These are phyloP conservation scores for Canis aureus DNA, from an alignment of 2,113 vertebrate genomes.

Conservation along the genomic window DNA sequence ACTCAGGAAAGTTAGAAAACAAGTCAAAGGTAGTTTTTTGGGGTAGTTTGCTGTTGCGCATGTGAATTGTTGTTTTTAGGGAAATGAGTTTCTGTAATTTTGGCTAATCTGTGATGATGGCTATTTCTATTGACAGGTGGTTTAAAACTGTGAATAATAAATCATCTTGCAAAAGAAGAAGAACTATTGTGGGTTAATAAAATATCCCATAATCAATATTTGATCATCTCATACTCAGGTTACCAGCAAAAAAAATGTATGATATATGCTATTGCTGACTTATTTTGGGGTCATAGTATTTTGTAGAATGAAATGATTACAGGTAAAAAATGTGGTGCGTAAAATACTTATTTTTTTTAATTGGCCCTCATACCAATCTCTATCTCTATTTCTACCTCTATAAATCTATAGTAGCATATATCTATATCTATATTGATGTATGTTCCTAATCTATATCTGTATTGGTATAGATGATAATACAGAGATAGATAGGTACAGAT, in stretches of 20 bases:
- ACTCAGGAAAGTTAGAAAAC: background rate
- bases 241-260: background rate
- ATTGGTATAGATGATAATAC: background rate
- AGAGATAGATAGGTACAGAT: background rate
- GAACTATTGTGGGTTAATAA: background rate
- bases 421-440: background rate
- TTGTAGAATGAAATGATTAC: conserved; percentile 7
- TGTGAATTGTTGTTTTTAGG: background rate
- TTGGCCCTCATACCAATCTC: background rate
- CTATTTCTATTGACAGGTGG: background rate
- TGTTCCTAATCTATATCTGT: background rate
- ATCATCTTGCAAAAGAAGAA: background rate
- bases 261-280: background rate
- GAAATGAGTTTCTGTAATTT: background rate
- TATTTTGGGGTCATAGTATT: background rate
- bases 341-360: background rate
- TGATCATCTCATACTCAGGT: background rate
- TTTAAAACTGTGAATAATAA: background rate
- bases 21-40: background rate
- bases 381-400: background rate
- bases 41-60: background rate
- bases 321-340: background rate
- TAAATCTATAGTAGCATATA: background rate
- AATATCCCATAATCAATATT: background rate
- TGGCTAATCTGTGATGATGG: background rate